Evolutionary conservation across 2,888 invertebrate genomes (phyloP), one percentile per base, ranked within the genome.

Genomic region (Netelia inedita): DNA sequence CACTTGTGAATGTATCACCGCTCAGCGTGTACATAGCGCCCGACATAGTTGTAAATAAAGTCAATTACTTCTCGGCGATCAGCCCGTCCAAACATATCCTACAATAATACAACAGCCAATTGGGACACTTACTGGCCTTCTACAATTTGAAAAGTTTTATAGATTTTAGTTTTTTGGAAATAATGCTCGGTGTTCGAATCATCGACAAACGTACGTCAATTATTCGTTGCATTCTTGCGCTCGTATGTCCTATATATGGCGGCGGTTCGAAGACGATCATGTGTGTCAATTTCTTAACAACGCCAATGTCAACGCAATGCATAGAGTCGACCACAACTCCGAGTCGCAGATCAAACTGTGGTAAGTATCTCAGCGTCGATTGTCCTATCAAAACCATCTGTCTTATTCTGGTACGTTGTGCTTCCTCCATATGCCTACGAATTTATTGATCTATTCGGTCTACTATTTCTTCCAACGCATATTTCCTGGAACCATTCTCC

Each of bases 81-180:
- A 73, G 19, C 3, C 68, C 82, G 21, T 41, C 16, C 28, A 83
- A 73, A 53, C 74, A 79, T 41, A 35, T 5, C 0, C n/a, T n/a
- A 59, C 57, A 21, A 61, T 82, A 78, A 79, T 79, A 73, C 14
- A 78, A 50, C 19, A 82, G 23, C 78, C 78, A 82, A 55, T 83
- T 83, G 28, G 79, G 59, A 73, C 74, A 83, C 14, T 79, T 69
- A n/a, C 43, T 55, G n/a, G 83, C 83, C 35, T 79, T 79, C 79
- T 74, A 83, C 35, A 73, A 53, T 53, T 74, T 66, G 21, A 11
- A 43, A 19, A 10, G 11, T 59, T 16, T 41, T 19, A 79, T 66
- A 19, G 35, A n/a, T 59, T 19, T 55, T 1, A 73, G 68, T 59
- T 57, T 79, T 53, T 74, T 53, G n/a, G 79, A n/a, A 16, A 79